These are phyloP conservation scores for Caenorhabditis sp. DNA, from an alignment of 2,888 invertebrate species.

Conservation along the genomic window DNA sequence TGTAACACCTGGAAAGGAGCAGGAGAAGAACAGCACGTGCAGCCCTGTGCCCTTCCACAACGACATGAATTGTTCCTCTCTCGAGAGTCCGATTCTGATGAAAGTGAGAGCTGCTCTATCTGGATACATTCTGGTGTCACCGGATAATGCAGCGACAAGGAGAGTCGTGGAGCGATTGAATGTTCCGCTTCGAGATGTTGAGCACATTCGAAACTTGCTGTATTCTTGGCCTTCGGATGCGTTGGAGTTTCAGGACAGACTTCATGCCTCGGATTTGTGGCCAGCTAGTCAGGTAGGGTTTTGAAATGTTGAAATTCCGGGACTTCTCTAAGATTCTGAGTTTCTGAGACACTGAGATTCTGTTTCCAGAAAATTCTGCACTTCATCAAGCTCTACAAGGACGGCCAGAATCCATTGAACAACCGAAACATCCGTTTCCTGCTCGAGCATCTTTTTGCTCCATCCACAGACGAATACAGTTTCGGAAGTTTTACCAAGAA, in stretches of 20 bases:
- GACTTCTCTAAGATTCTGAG: background rate
- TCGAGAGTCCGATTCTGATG: slow-evolving; percentile 57
- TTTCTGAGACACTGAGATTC: background rate
- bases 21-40: slow-evolving; percentile 66
- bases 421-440: slow-evolving; percentile 48
- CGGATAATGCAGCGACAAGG: slow-evolving; percentile 71
- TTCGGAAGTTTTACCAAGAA: slow-evolving; percentile 61
- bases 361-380: slow-evolving; percentile 34
- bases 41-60: slow-evolving; percentile 58
- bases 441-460: slow-evolving; percentile 63
- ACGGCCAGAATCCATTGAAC: slow-evolving; percentile 36
- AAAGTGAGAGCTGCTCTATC: slow-evolving; percentile 75
- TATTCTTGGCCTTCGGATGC: slow-evolving; percentile 72
- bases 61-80: slow-evolving; percentile 65
- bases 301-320: too few species aligned
- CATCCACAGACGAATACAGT: slow-evolving; percentile 54
- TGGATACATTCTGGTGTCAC: slow-evolving; percentile 80
- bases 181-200: slow-evolving; percentile 67
- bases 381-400: slow-evolving; percentile 29
- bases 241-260: slow-evolving; percentile 71
- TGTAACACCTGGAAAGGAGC: slow-evolving; percentile 67
- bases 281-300: slow-evolving; percentile 71
- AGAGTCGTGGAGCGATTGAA: slow-evolving; percentile 74
- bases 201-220: slow-evolving; percentile 69
- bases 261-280: slow-evolving; percentile 76